Base-by-base conservation (phyloP, 2,888 invertebrate genomes). In the Cacoxenus indagator region DNA sequence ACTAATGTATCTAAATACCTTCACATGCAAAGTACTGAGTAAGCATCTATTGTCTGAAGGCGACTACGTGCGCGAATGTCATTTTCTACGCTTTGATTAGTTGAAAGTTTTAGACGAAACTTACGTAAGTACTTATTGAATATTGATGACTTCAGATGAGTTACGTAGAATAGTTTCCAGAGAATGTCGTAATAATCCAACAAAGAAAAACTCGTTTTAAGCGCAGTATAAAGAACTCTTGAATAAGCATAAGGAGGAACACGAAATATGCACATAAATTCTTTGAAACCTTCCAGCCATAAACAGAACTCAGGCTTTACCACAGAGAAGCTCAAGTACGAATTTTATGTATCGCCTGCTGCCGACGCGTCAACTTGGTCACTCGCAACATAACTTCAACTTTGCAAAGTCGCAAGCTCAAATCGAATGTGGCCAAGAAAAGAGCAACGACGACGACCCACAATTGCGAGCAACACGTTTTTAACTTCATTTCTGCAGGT, bases 1-100 rank as follows among this genome's bases (percentile, higher is more conserved):
- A 43, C 26, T 64, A 62, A 26, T 67, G 59, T 62, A 69, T 37
- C 37, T 37, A 37, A 14, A 37, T 64, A 51, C 59, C 29, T 67
- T 31, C 37, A 37, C 37, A 37, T 37, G 37, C 2, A 37, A 37
- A 8, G 8, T 4, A 37, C 37, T 37, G 37, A 37, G 37, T 37
- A 37, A 14, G 37, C 37, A 37, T 37, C 37, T 9, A 31, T 31
- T 9, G 9, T 31, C 31, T 31, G 31, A 8, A 31, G 6, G 9
- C 31, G 37, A 37, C 14, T 68, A 61, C 67, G 48, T 67, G 51
- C 6, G 64, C 26, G 6, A 19, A 46, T 19, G 22, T 51, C 17
- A 51, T 51, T 51, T 51, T 51, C 22, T 48, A n/a, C 22, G 17
- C 19, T 17, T 62, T 22, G 26, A 14, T 64, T 64, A 46, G 24